Evolutionary conservation across 2,797 vertebrate genomes (phyloP).

Genomic region (Eulemur albifrons): DNA sequence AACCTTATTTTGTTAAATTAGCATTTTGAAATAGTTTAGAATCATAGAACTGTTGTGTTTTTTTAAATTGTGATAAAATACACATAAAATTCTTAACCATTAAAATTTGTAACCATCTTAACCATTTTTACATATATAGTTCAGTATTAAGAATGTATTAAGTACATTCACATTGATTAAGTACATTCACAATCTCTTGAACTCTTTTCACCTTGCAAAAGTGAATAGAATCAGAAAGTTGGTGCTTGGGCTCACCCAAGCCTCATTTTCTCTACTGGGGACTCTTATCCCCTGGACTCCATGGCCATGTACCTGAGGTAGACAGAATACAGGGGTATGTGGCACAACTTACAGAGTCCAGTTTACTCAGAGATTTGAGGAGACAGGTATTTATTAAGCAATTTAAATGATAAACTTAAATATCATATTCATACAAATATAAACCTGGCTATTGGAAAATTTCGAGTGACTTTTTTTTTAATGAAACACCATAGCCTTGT

Average conservation of each 20-base stretch:
- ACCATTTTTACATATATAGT: neutral
- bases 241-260: neutral
- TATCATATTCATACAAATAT: neutral
- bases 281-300: neutral
- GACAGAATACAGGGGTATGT: neutral
- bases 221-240: neutral
- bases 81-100: neutral
- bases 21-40: slow-evolving; percentile 51
- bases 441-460: neutral
- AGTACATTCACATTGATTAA: neutral
- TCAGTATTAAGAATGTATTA: neutral
- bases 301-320: neutral
- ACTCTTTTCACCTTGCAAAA: neutral
- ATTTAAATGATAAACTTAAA: neutral
- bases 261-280: neutral
- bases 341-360: neutral
- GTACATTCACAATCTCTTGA: neutral
- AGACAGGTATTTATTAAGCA: neutral
- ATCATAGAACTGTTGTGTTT: neutral
- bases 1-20: neutral
- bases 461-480: neutral
- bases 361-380: neutral
- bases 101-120: neutral
- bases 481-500: neutral
- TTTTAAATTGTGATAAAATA: neutral